Evolutionary conservation across 2,797 vertebrate species (phyloP), one percentile per base, ranked within the genome.

Genomic region (Phataginus tetradactyla): DNA sequence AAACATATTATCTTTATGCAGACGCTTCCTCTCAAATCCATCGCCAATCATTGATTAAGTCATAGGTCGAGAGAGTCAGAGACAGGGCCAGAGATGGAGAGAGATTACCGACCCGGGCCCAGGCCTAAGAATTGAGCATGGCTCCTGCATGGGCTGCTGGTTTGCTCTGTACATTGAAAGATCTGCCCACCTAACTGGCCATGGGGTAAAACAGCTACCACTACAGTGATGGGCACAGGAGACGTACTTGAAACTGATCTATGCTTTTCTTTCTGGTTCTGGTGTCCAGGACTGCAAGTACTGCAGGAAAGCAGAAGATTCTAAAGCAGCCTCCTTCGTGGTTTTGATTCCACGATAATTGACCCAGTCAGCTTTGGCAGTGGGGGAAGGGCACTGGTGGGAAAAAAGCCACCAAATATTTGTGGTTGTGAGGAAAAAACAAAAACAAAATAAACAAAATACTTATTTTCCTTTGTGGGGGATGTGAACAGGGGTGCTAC

Each of bases 11-110:
- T 90, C 51, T 89, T 75, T 91, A 64, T 86, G 93, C 66, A 32
- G 63, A 61, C 59, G 21, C 11, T 72, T 6, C n/a, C 20, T 93
- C 39, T 66, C 29, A 55, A 90, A 39, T 53, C 75, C 25, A 79
- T 51, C 83, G 81, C 55, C 72, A 74, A 86, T 57, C 25, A 85
- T 83, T 85, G 64, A 66, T 81, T 80, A 91, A 96, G 80, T 69
- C 68, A 83, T 11, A 71, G 39, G 88, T 61, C 10, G 10, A 27
- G 17, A 78, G 21, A 72, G 5, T 45, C 45, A 45, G 45, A 45
- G 45, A 45, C 10, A 86, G 32, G 15, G 39, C 77, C 15, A 63
- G 55, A 86, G 55, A 63, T 2, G 7, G 12, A 68, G 27, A 74
- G 21, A 88, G 42, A 84, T 63, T 71, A 75, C 11, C 75, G 83